Conservation (phyloP, 1,140 invertebrate species). For the Andrena cerasifolii region DNA sequence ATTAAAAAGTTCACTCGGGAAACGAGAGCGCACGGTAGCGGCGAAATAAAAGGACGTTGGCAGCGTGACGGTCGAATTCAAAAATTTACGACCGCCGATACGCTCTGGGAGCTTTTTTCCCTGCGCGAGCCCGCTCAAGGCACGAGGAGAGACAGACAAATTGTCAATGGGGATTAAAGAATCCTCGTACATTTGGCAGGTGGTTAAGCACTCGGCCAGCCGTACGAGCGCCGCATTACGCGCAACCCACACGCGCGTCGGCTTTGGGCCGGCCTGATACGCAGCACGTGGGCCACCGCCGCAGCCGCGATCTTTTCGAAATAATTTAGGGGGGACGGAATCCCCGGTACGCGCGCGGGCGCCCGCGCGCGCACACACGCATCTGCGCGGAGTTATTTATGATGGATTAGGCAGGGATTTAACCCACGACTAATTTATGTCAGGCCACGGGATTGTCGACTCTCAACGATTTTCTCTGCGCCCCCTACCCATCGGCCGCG, state of each 20-base stretch:
- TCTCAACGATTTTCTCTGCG: conserved; percentile 65
- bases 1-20: too few species aligned
- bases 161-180: conserved; percentile 61
- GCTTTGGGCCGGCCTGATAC: conserved; percentile 55
- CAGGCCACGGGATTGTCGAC: conserved; percentile 70
- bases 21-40: too few species aligned
- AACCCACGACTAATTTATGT: conserved; percentile 79
- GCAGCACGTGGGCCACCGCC: conserved; percentile 67
- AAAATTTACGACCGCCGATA: not conserved
- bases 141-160: conserved; percentile 42
- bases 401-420: conserved; percentile 80
- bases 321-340: conserved; percentile 80
- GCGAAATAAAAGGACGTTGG: too few species aligned
- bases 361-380: conserved; percentile 67
- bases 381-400: conserved; percentile 80
- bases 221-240: conserved; percentile 13
- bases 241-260: not conserved
- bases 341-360: conserved; percentile 67
- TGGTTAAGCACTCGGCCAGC: conserved; percentile 60
- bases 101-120: conserved; percentile 24
- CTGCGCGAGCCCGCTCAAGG: too few species aligned
- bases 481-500: not conserved
- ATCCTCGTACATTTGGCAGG: conserved; percentile 60
- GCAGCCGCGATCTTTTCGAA: conserved; percentile 78
- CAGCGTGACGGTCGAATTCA: not conserved